Percentiles rank a stretch among this genome's conserved stretches.
phyloP scores from a whole-genome alignment of 2,113 vertebrate species.

The Ascaphus truei region DNA sequence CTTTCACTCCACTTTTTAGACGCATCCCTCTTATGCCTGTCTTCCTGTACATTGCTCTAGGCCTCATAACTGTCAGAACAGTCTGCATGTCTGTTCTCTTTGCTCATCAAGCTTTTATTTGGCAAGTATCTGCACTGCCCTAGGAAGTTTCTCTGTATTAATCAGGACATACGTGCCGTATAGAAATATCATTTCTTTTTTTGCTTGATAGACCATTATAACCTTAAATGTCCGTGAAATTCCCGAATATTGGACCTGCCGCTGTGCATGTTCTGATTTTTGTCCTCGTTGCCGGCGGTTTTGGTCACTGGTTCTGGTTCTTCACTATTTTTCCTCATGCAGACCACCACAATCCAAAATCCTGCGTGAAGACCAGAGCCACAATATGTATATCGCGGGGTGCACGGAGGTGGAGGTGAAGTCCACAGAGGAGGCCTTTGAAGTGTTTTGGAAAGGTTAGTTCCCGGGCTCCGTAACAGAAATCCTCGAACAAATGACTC shows the following conservation, averaged over 20 bases:
- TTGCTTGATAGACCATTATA: too few species aligned
- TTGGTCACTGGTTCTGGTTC: neutral
- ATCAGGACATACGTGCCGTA: too few species aligned
- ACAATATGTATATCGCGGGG: conserved; percentile 93
- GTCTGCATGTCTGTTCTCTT: conserved; percentile 7
- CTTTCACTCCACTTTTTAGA: neutral
- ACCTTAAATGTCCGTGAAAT: too few species aligned
- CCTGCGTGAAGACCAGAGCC: conserved; percentile 91
- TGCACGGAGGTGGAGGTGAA: conserved; percentile 95
- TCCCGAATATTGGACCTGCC: too few species aligned
- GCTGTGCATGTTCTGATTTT: too few species aligned
- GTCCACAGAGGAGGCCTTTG: conserved; percentile 87
- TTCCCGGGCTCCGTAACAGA: neutral
- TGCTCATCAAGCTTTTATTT: neutral
- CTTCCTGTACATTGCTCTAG: neutral
- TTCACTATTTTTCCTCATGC: too few species aligned
- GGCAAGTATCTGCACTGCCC: neutral
- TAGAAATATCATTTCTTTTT: too few species aligned
- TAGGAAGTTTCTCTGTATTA: too few species aligned
- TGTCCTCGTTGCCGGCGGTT: too few species aligned
- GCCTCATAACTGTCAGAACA: neutral
- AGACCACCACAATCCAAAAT: conserved; percentile 90
- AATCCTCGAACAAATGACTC: too few species aligned
- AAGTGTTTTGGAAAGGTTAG: conserved; percentile 93
- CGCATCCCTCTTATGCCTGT: too few species aligned